Evolutionary conservation across 2,113 vertebrate genomes (phyloP).

Genomic region (Dendropsophus ebraccatus): DNA sequence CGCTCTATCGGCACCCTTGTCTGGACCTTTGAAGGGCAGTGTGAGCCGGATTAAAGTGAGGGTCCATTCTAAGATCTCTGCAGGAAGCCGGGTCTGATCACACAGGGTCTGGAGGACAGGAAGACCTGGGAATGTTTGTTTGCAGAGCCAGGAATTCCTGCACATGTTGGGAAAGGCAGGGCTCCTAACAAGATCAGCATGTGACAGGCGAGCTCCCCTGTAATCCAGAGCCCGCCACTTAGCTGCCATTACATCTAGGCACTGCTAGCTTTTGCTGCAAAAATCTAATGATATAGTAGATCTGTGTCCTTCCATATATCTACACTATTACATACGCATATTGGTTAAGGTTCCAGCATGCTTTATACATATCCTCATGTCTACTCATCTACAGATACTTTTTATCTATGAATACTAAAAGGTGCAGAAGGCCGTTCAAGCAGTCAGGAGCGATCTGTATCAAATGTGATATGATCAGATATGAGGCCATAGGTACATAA

Average conservation of each 20-base stretch:
- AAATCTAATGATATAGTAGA: not conserved
- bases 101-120: slow-evolving; percentile 52
- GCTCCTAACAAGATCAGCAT: slow-evolving; percentile 58
- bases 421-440: not conserved
- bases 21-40: slow-evolving; percentile 43
- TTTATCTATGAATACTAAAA: not conserved
- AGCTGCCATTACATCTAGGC: not conserved
- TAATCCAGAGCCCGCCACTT: slow-evolving; percentile 30
- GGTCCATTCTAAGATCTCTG: slow-evolving; percentile 54
- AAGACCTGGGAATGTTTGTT: slow-evolving; percentile 60
- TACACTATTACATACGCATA: not conserved
- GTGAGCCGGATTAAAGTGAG: slow-evolving; percentile 53
- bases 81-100: slow-evolving; percentile 54
- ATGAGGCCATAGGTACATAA: slow-evolving; percentile 12
- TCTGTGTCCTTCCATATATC: not conserved
- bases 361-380: not conserved
- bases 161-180: slow-evolving; percentile 53
- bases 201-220: slow-evolving; percentile 44
- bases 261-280: not conserved
- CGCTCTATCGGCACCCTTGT: slow-evolving; percentile 23
- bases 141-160: slow-evolving; percentile 58
- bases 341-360: not conserved
- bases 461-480: not conserved
- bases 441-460: slow-evolving; percentile 1
- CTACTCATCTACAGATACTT: not conserved